A percentile compares a stretch with the other conserved stretches of the same genome.
Evolutionary conservation across 2,113 vertebrate species (phyloP).

Genomic region (Martes martes): DNA sequence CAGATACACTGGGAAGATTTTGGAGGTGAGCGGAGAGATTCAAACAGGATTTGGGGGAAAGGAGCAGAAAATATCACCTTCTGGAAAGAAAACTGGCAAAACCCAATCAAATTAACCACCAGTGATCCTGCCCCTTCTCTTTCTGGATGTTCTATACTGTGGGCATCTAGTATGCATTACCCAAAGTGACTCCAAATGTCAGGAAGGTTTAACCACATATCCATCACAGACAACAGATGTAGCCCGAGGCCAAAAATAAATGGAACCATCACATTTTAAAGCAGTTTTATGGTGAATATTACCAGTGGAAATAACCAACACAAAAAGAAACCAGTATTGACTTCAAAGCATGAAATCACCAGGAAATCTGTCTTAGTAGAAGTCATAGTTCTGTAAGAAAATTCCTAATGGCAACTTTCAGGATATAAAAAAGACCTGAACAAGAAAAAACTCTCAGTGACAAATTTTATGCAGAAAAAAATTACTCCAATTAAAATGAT

Average conservation of each 20-base stretch:
- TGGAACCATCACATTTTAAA: neutral
- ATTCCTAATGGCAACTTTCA: neutral
- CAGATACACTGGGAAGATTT: neutral
- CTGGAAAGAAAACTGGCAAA: neutral
- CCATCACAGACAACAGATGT: neutral
- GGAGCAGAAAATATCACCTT: neutral
- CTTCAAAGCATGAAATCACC: neutral
- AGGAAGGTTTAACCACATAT: neutral
- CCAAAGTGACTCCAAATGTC: fast-evolving
- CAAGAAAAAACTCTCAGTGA: neutral
- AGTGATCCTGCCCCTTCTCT: neutral
- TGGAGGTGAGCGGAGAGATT: neutral
- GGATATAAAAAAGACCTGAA: neutral
- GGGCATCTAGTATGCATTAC: fast-evolving
- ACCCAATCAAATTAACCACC: neutral
- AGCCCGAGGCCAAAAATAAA: neutral
- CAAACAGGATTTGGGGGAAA: neutral
- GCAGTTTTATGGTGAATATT: neutral
- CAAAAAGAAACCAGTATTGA: neutral
- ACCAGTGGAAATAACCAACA: neutral
- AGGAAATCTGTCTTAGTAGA: neutral
- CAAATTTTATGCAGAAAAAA: slow-evolving; percentile 6
- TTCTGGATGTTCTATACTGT: neutral
- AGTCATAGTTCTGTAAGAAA: neutral
- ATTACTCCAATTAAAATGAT: slow-evolving; percentile 35